Percentiles rank a stretch among this genome's conserved stretches.
Evolutionary conservation across 2,888 invertebrate genomes (phyloP).

Genomic region (Lathronympha strigana): DNA sequence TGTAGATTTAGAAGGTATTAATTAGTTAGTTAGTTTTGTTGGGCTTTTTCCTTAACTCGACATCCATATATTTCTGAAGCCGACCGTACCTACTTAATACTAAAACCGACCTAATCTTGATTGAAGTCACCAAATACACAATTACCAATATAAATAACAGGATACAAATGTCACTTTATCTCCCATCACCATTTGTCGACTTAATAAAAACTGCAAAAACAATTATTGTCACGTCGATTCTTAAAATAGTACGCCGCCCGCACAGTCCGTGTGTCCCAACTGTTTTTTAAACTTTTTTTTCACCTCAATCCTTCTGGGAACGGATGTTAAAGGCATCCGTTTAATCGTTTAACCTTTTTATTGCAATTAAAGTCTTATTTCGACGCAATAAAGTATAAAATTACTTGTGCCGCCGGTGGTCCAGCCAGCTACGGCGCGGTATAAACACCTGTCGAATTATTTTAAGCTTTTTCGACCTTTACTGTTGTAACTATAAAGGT

Average conservation of each 20-base stretch:
- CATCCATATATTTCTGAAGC: no score
- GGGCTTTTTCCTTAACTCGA: no score
- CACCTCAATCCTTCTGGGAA: constrained; percentile 76
- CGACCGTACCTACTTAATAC: no score
- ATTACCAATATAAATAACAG: no score
- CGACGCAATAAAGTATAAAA: constrained; percentile 1
- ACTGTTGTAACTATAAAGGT: background rate
- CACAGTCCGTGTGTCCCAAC: constrained; percentile 23
- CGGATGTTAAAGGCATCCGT: constrained; percentile 76
- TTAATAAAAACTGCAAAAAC: background rate
- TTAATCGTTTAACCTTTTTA: constrained; percentile 55
- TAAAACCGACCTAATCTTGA: no score
- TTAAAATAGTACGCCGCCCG: constrained; percentile 15
- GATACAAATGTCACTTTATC: background rate
- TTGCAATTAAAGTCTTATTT: constrained; percentile 23
- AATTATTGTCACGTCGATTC: constrained; percentile 3
- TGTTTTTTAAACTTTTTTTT: constrained; percentile 54
- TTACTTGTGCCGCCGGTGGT: constrained; percentile 15
- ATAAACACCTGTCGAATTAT: constrained; percentile 24
- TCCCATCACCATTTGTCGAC: background rate
- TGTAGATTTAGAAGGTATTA: no score
- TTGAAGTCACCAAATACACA: no score
- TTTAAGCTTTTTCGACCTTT: constrained; percentile 1
- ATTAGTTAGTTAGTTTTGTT: no score
- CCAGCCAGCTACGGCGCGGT: background rate